Evolutionary conservation across 1,140 invertebrate species (phyloP), one percentile per base, ranked within the genome.

Genomic region (Rhopalosiphum maidis): DNA sequence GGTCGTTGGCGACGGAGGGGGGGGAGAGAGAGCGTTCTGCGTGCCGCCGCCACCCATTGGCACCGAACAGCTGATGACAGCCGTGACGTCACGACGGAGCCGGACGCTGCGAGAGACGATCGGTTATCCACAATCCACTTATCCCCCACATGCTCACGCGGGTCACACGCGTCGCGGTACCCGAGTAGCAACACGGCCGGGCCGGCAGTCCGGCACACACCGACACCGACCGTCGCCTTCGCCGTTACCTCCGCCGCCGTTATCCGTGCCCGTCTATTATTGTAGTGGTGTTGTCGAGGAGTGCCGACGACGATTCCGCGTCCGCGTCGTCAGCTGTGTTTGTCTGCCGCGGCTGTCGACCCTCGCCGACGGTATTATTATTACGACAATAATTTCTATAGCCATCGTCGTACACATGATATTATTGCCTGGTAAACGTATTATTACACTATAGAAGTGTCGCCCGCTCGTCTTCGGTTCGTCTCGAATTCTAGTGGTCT

Each of bases 31-130:
- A 4, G 4, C n/a, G 88, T 89, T 37, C 46, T 88, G 48, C 46
- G 86, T 43, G 43, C 41, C 25, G 35, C 25, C 51, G 41, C n/a
- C 90, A 46, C 43, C 90, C 68, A 37, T 82, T 83, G 68, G 43
- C 68, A 21, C 68, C 3, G 90, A 92, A 92, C 90, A 92, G 90
- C 90, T 92, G 90, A 92, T 21, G 35, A 92, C 41, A 9, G 22
- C 46, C 90, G 90, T 92, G 90, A 92, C 90, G 90, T 92, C 90
- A 92, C 77, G 90, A 23, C 85, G 37, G 85, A 55, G 90, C 21
- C 41, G 90, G 68, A 77, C 60, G 41, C 68, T 77, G 60, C 30
- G 90, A 92, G n/a, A 83, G 37, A 68, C 90, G 43, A 35, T 68
- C 90, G 90, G 90, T 82, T 82, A 83, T 68, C 60, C 60, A 68